Evolutionary conservation across 2,113 vertebrate species (phyloP), one percentile per base, ranked within the genome.

Genomic region (Tragulus kanchil): DNA sequence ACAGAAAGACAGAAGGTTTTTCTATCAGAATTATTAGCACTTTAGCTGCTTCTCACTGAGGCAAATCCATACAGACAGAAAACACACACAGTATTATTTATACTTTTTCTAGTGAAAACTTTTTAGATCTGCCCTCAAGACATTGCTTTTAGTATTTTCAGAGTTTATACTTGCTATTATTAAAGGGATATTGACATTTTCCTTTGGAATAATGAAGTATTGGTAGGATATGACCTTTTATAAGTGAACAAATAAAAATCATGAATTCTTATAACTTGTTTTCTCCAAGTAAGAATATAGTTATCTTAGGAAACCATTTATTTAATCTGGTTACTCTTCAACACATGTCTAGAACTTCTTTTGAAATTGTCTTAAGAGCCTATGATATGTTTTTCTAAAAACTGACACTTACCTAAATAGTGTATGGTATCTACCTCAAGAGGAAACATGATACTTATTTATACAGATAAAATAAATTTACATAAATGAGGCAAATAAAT

Each of bases 291-390:
- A 79, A 77, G 25, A 85, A 90, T 73, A 15, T 16, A 85, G 6
- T 82, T 14, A 64, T 77, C 4, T 90, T 69, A 52, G 10, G 7
- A 67, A 71, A 23, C 17, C 58, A 85, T 31, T 91, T 81, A 64
- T 69, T 95, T 71, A 65, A 79, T 81, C 36, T 92, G 13, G 28
- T 3, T 92, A 96, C 94, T 96, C 88, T 90, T 54, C 19, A 86
- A 62, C 83, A 31, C 21, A 58, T 58, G 9, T 84, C 17, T 61
- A 78, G 45, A 84, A 84, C 7, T 54, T 23, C 3, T 71, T 94
- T 91, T 58, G 9, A 25, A 86, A 92, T 87, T 95, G 14, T 8
- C 23, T 78, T 83, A 19, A 64, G 54, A 87, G 14, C 2, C 31
- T 78, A 1, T 77, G 36, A 17, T 42, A 8, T 81, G 25, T 19